Conservation (phyloP, 2,797 vertebrate species). For the Buceros bicornis region DNA sequence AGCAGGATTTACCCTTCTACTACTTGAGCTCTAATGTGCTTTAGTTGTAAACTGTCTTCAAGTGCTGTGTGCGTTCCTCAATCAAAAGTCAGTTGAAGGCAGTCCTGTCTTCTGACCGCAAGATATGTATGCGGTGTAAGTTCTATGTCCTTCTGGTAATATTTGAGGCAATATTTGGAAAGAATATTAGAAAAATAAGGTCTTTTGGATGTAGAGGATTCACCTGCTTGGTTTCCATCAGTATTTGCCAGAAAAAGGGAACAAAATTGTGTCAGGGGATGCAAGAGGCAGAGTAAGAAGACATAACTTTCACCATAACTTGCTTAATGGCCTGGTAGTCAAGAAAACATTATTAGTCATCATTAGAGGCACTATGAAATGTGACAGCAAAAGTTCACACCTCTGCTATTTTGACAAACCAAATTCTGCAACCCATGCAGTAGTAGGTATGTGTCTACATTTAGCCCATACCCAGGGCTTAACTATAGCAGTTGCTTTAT, state of each 20-base stretch:
- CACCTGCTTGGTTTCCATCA: background rate
- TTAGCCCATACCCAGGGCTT: too few relatives aligned
- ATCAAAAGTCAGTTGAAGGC: background rate
- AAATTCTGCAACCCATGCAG: background rate
- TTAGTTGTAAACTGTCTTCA: background rate
- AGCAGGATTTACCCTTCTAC: background rate
- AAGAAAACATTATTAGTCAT: background rate
- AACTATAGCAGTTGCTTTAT: too few relatives aligned
- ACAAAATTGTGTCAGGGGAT: background rate
- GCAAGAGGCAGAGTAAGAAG: background rate
- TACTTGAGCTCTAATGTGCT: background rate
- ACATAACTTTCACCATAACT: background rate
- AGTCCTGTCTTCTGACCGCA: background rate
- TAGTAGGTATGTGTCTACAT: background rate
- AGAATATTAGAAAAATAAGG: background rate
- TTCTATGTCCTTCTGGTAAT: background rate
- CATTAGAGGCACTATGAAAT: background rate
- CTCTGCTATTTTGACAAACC: background rate
- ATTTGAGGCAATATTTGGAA: background rate
- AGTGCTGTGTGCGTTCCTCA: background rate
- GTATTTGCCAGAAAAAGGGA: background rate
- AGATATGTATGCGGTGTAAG: background rate
- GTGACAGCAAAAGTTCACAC: background rate
- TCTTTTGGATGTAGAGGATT: background rate
- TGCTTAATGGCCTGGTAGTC: background rate